Evolutionary conservation across 2,888 invertebrate species (phyloP), one percentile per base, ranked within the genome.

Genomic region (Pogonocherus hispidulus): DNA sequence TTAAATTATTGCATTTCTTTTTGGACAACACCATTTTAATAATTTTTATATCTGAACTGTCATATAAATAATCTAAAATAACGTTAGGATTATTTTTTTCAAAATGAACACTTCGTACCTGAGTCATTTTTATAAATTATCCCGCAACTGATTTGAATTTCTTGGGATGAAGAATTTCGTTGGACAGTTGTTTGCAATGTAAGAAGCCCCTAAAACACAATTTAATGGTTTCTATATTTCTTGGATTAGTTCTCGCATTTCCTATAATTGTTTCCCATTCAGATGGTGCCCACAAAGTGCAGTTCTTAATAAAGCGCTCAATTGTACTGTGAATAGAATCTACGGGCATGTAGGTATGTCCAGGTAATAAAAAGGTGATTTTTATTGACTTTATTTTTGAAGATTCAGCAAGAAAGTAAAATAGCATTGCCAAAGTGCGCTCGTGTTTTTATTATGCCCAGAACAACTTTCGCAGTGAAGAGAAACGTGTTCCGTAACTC

Each of bases 271-370:
- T n/a, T n/a, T n/a, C n/a, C n/a, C n/a, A n/a, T n/a, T n/a, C n/a
- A n/a, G n/a, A n/a, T 35, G 77, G 77, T 44, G 69, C 8, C 69
- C 77, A 75, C 78, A 78, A 70, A 51, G 70, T 76, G 27, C 73
- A 32, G 41, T 44, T n/a, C n/a, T n/a, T n/a, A n/a, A n/a, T n/a
- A n/a, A n/a, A n/a, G n/a, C n/a, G n/a, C n/a, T n/a, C n/a, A n/a
- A n/a, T n/a, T n/a, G n/a, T n/a, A n/a, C n/a, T n/a, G n/a, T n/a
- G n/a, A n/a, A n/a, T n/a, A n/a, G n/a, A n/a, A n/a, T n/a, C n/a
- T n/a, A n/a, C n/a, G n/a, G n/a, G n/a, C n/a, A n/a, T n/a, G n/a
- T n/a, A n/a, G n/a, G n/a, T n/a, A n/a, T n/a, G n/a, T n/a, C n/a
- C n/a, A n/a, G n/a, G n/a, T n/a, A n/a, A n/a, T n/a, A 60, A 64